Percentiles rank a stretch among this genome's conserved stretches.
Evolutionary conservation across 2,113 vertebrate species (phyloP).

Genomic region (Solea senegalensis): DNA sequence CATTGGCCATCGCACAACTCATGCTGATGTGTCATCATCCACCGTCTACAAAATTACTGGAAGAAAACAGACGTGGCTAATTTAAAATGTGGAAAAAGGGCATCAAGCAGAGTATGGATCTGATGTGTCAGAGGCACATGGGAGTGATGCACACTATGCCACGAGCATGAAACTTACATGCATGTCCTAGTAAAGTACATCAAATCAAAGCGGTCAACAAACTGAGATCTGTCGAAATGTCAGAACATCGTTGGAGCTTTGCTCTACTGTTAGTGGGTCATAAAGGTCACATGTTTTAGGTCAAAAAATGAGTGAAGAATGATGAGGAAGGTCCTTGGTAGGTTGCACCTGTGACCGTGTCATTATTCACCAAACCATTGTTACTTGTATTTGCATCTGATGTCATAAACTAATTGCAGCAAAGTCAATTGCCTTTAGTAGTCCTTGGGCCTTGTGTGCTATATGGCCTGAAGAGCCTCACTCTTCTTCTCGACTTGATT

Average conservation of each 20-base stretch:
- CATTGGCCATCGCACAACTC: constrained; percentile 50
- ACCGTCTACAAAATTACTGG: constrained; percentile 60
- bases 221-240: constrained; percentile 54
- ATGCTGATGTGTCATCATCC: constrained; percentile 63
- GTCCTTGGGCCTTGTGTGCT: constrained; percentile 37
- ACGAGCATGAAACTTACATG: constrained; percentile 51
- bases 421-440: constrained; percentile 19
- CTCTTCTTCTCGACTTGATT: constrained; percentile 72
- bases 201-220: constrained; percentile 61
- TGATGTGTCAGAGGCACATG: constrained; percentile 60
- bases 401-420: constrained; percentile 33
- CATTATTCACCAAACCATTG: constrained; percentile 17
- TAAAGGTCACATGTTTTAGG: constrained; percentile 30
- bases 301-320: constrained; percentile 22
- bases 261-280: constrained; percentile 41
- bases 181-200: constrained; percentile 50
- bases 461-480: constrained; percentile 46
- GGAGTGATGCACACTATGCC: constrained; percentile 56
- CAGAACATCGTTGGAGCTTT: constrained; percentile 38
- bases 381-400: constrained; percentile 35
- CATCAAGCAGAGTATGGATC: constrained; percentile 41
- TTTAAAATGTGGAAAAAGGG: constrained; percentile 64
- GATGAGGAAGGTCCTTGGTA: constrained; percentile 23
- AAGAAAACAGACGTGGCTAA: constrained; percentile 54
- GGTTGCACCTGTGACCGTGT: constrained; percentile 42